phyloP scores from a whole-genome alignment of 2,113 vertebrate genomes.

The Chunga burmeisteri region DNA sequence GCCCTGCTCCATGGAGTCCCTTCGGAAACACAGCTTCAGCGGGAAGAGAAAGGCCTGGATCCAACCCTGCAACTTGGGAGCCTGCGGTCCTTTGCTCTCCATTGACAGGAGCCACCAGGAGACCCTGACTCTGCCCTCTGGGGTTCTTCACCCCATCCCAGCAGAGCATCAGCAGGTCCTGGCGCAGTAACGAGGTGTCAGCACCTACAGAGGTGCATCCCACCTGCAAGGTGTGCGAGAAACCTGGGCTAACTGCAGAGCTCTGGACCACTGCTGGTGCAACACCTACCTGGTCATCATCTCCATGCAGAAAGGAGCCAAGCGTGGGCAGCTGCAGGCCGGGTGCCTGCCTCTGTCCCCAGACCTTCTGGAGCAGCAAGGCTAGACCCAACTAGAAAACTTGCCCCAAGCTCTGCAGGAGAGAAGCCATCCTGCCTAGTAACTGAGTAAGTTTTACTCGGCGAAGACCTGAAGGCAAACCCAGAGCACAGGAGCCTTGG shows the following conservation, averaged over 20 bases:
- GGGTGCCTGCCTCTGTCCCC: no score
- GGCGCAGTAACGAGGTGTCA: neutral
- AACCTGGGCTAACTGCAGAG: neutral
- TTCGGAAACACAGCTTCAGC: neutral
- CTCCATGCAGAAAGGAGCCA: neutral
- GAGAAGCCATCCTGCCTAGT: neutral
- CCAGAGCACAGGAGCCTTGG: neutral
- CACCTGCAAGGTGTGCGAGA: accelerated
- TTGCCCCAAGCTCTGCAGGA: neutral
- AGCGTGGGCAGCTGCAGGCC: neutral
- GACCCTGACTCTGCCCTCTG: neutral
- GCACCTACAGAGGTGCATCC: neutral
- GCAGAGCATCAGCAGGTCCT: neutral
- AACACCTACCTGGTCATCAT: neutral
- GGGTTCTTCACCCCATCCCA: neutral
- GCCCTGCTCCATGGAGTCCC: neutral
- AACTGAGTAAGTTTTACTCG: neutral
- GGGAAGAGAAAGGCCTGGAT: neutral
- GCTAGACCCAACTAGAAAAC: neutral
- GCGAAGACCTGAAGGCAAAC: neutral
- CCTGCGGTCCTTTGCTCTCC: neutral
- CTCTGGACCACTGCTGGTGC: neutral
- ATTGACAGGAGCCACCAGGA: neutral
- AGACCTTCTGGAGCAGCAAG: neutral
- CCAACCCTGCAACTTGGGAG: neutral